A percentile compares a stretch with the other conserved stretches of the same genome.
These are phyloP conservation scores for Aquatica leii DNA, from an alignment of 2,888 invertebrate genomes.

Conservation along the genomic window DNA sequence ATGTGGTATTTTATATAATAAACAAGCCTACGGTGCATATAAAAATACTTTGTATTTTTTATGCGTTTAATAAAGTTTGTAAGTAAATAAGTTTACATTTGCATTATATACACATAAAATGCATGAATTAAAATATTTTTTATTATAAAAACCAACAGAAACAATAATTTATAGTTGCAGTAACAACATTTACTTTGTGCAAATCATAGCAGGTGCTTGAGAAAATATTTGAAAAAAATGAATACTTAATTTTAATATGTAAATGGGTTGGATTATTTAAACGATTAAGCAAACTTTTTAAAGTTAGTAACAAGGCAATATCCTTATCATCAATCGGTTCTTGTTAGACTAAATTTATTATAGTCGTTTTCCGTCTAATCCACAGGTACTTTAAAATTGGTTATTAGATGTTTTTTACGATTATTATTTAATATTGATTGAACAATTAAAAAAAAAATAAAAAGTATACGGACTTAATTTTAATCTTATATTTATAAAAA, in stretches of 20 bases:
- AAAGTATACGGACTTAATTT: not conserved
- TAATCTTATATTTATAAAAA: not conserved
- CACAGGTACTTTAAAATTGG: not conserved
- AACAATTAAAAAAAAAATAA: no score
- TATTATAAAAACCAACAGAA: no score
- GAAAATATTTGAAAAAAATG: not conserved
- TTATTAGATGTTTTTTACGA: no score
- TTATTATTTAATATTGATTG: no score
- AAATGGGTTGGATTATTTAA: not conserved
- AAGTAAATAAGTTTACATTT: no score
- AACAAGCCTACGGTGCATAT: no score
- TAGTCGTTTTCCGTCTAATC: not conserved
- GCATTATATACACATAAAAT: no score
- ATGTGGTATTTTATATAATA: no score
- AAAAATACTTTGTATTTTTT: no score
- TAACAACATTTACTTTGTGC: slow-evolving; percentile 2
- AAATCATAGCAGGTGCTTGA: slow-evolving; percentile 2
- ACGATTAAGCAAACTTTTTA: slow-evolving; percentile 9
- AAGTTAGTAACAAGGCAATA: not conserved
- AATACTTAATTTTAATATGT: slow-evolving; percentile 6
- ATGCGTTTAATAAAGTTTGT: no score
- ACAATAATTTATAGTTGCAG: no score
- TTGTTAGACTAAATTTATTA: slow-evolving; percentile 7
- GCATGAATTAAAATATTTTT: no score
- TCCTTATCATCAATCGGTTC: slow-evolving; percentile 5